Evolutionary conservation across 2,797 vertebrate species (phyloP).

Genomic region (Merluccius polli): DNA sequence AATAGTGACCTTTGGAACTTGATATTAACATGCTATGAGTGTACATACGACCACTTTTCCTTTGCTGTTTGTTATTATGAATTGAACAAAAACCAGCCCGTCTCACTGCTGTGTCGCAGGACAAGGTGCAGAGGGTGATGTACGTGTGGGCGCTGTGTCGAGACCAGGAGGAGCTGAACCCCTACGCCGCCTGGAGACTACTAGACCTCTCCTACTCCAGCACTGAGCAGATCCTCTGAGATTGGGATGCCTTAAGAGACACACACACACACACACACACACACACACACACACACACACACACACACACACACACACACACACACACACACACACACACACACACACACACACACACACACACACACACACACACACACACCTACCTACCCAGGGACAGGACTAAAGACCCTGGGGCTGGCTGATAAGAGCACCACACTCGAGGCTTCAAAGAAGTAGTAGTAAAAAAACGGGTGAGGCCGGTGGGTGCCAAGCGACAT

Average conservation of each 20-base stretch:
- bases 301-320: conserved; percentile 12
- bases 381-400: neutral
- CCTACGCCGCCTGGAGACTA: conserved; percentile 88
- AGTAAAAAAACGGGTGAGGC: neutral
- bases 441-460: neutral
- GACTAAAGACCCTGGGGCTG: neutral
- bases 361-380: conserved; percentile 22
- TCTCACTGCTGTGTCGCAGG: conserved; percentile 65
- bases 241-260: conserved; percentile 17
- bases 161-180: conserved; percentile 93
- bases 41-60: neutral
- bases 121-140: conserved; percentile 90
- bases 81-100: neutral
- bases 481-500: neutral
- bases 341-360: conserved; percentile 1
- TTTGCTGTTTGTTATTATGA: neutral
- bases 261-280: neutral
- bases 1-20: too few species aligned
- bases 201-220: conserved; percentile 91
- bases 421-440: neutral
- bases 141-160: conserved; percentile 95
- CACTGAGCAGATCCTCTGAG: conserved; percentile 90
- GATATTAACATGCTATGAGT: too few species aligned
- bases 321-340: neutral
- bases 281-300: neutral